Base-by-base conservation (phyloP, 2,113 vertebrate genomes). In the Psophia crepitans region DNA sequence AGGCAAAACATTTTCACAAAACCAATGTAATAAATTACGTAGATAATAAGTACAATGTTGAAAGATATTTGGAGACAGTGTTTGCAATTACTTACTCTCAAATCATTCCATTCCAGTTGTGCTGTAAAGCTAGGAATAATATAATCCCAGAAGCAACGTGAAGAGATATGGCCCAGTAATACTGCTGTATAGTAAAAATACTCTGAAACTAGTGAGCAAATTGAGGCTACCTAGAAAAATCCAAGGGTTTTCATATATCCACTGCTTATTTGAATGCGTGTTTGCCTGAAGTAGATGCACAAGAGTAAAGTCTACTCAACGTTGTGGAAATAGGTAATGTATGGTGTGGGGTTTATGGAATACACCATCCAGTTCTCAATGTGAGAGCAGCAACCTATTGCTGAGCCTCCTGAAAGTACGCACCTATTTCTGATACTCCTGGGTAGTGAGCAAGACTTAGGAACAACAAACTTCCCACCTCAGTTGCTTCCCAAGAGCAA, bases 201-300 rank as follows among this genome's bases (percentile, higher is more conserved):
- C 53, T 46, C 58, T 77, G 54, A 84, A 39, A 65, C 11, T 16
- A 37, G 17, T 21, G 49, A 79, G 46, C 68, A 77, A 63, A 90
- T 21, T 12, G 23, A 48, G 30, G 16, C 3, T 85, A 11, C 14
- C 9, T 2, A 14, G 57, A 60, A 79, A 74, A 91, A 68, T n/a
- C 26, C 46, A 58, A 32, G 43, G 41, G 5, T 11, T n/a, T n/a
- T n/a, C n/a, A n/a, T n/a, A n/a, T n/a, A n/a, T n/a, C n/a, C n/a
- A 12, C 2, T 63, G 60, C 33, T 86, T 46, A 5, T 33, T 43
- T 51, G 64, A 63, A 28, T 0, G 1, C 1, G 2, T 12, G 15
- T 12, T 75, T 48, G 17, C 57, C 30, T 60, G 44, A 54, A 49
- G 35, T 12, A 37, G 66, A 19, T 23, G 53, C 28, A 35, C 5